Evolutionary conservation across 2,888 invertebrate species (phyloP).

Genomic region (Oligia fasciuncula): DNA sequence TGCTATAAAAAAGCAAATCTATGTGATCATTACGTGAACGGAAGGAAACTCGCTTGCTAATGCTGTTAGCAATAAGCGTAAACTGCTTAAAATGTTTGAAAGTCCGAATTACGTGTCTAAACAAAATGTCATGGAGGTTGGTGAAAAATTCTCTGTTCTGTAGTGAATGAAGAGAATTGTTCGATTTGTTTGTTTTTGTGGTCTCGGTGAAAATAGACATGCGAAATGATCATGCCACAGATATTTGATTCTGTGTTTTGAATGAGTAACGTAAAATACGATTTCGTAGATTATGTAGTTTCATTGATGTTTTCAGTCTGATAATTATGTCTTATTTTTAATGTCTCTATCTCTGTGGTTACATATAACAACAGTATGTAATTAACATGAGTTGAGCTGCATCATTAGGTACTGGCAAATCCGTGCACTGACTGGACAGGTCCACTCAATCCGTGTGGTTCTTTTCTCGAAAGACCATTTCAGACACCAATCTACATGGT

Average conservation of each 20-base stretch:
- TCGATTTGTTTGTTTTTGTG: slow-evolving; percentile 21
- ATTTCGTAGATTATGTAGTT: background rate
- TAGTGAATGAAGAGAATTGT: slow-evolving; percentile 16
- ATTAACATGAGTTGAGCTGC: background rate
- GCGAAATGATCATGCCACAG: background rate
- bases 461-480: no score
- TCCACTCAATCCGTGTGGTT: no score
- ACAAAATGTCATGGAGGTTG: slow-evolving; percentile 30
- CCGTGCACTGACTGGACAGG: no score
- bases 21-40: slow-evolving; percentile 38
- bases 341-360: background rate
- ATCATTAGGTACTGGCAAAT: no score
- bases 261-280: slow-evolving; percentile 7
- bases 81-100: slow-evolving; percentile 48
- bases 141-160: slow-evolving; percentile 4
- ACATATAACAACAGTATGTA: background rate
- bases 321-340: background rate
- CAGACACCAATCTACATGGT: no score
- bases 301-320: slow-evolving; percentile 12
- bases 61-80: slow-evolving; percentile 34
- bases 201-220: slow-evolving; percentile 16
- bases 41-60: slow-evolving; percentile 44
- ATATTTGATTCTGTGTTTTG: background rate
- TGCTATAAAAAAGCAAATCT: slow-evolving; percentile 26
- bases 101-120: slow-evolving; percentile 41